Percentiles rank a stretch among this genome's conserved stretches.
phyloP scores from a whole-genome alignment of 1,140 invertebrate species.

The Limonius californicus region DNA sequence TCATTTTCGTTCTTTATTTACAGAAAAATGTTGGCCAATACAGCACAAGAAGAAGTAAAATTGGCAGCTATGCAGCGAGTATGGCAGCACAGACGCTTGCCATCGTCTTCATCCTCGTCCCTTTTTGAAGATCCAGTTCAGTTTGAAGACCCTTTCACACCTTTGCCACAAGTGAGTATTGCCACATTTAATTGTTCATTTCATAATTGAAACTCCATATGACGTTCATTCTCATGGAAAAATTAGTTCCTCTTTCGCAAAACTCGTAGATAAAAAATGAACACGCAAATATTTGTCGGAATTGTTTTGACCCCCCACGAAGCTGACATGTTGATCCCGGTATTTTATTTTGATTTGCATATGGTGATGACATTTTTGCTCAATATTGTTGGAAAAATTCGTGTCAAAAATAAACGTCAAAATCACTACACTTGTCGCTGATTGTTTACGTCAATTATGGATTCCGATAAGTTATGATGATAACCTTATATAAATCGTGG shows the following conservation, averaged over 20 bases:
- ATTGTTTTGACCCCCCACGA: background rate
- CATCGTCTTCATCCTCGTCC: background rate
- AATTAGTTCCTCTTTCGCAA: too few relatives aligned
- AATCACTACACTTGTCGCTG: too few relatives aligned
- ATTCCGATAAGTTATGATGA: too few relatives aligned
- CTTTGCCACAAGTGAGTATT: slow-evolving; percentile 2
- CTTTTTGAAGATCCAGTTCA: slow-evolving; percentile 37
- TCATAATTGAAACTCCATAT: background rate
- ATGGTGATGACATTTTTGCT: background rate
- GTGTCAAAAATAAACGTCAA: too few relatives aligned
- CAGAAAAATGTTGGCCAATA: slow-evolving; percentile 27
- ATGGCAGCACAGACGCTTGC: slow-evolving; percentile 33
- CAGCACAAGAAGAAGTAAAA: slow-evolving; percentile 37
- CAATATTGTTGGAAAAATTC: too few relatives aligned
- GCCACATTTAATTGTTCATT: background rate
- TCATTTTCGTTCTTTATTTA: background rate
- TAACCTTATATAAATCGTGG: too few relatives aligned
- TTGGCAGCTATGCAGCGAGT: slow-evolving; percentile 39
- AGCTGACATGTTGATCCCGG: background rate
- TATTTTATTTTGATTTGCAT: too few relatives aligned
- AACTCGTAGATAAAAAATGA: too few relatives aligned
- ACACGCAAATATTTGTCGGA: too few relatives aligned
- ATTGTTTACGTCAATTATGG: too few relatives aligned
- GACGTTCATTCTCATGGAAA: too few relatives aligned
- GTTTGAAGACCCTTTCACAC: slow-evolving; percentile 30